Conservation (phyloP, 2,888 invertebrate genomes). For the Caenorhabditis zanzibari region DNA sequence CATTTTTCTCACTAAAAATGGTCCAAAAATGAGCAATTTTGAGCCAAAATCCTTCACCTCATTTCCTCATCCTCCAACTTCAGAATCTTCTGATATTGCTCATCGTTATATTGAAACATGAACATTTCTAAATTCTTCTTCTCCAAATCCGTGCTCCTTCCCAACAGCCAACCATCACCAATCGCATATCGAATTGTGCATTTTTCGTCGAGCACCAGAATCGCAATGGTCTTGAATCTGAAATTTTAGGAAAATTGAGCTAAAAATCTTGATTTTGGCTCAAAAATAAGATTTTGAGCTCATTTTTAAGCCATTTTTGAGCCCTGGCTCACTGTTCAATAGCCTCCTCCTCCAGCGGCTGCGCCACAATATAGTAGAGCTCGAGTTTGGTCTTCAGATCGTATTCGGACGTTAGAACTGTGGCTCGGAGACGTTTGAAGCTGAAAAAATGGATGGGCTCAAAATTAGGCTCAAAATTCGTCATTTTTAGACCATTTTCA, state of each 20-base stretch:
- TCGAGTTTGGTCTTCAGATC: neutral
- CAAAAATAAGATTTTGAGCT: neutral
- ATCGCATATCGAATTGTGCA: slow-evolving; percentile 2
- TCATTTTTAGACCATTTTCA: neutral
- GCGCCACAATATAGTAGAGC: neutral
- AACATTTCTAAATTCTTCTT: neutral
- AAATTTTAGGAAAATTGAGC: neutral
- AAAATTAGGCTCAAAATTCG: neutral
- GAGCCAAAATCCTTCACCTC: no score
- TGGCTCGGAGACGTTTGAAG: slow-evolving; percentile 7
- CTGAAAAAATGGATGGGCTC: slow-evolving; percentile 5
- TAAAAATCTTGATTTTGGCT: neutral
- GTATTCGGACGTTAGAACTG: neutral
- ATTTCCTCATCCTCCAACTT: no score
- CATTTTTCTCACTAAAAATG: no score
- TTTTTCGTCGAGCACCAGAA: neutral
- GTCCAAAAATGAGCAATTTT: no score
- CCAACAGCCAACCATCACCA: neutral
- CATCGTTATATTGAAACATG: neutral
- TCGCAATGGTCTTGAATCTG: slow-evolving; percentile 11
- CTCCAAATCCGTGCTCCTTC: neutral
- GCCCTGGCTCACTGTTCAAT: neutral
- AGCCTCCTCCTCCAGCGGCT: neutral
- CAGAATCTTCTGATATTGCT: neutral
- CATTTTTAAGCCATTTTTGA: no score